Evolutionary conservation across 2,888 invertebrate genomes (phyloP).

Genomic region (Odontothrips loti): DNA sequence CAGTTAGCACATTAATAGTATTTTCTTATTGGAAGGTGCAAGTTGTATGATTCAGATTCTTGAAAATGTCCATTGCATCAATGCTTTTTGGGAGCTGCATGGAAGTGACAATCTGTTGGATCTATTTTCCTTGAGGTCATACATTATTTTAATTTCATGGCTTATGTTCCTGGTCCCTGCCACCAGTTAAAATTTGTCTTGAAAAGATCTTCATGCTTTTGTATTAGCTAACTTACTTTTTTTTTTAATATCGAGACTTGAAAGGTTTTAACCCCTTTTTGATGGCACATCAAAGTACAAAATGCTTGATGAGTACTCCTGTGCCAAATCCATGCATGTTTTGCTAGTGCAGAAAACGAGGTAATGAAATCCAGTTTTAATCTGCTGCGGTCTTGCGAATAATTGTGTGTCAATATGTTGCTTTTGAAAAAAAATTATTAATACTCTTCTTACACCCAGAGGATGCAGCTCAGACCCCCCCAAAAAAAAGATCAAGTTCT

Average conservation of each 20-base stretch:
- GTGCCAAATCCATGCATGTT: no score
- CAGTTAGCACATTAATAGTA: no score
- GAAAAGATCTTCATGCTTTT: neutral
- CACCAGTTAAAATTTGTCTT: neutral
- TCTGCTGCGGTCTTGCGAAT: no score
- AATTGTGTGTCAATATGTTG: no score
- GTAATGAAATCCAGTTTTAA: no score
- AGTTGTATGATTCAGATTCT: neutral
- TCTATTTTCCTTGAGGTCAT: neutral
- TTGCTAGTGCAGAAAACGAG: no score
- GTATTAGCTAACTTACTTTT: neutral
- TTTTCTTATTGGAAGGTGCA: neutral
- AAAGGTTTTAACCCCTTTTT: neutral
- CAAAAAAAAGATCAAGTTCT: no score
- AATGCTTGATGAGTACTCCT: no score
- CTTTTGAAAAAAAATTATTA: no score
- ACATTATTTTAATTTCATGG: neutral
- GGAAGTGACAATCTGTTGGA: neutral
- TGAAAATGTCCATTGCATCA: neutral
- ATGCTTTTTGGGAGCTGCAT: neutral
- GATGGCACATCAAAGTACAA: neutral
- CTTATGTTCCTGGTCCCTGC: neutral
- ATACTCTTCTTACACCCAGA: no score
- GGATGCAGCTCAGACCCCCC: no score
- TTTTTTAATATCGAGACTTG: neutral